Conservation (phyloP, 2,888 invertebrate genomes). For the Rhabditoides inermis region DNA sequence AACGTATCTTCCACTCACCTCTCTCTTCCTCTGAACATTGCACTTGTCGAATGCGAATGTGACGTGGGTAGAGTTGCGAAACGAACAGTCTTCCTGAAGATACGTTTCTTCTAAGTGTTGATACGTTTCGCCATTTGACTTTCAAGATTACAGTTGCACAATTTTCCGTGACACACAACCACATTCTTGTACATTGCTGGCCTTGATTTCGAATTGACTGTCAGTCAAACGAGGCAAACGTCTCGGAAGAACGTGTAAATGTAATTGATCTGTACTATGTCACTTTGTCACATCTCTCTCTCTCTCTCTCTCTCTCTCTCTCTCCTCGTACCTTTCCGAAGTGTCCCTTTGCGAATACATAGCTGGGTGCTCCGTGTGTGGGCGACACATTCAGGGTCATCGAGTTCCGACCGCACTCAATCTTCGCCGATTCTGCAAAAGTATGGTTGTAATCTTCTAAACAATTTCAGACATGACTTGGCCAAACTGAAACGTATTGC, state of each 20-base stretch:
- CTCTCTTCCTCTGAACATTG: conserved; percentile 44
- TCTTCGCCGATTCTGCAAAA: conserved; percentile 8
- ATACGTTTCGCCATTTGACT: not conserved
- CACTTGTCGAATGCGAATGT: conserved; percentile 45
- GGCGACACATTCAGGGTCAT: conserved; percentile 35
- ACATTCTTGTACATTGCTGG: not conserved
- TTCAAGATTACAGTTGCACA: not conserved
- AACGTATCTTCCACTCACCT: conserved; percentile 16
- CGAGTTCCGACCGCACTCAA: conserved; percentile 19
- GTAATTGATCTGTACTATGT: not conserved
- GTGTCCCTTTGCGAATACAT: conserved; percentile 47
- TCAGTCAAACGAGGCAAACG: too few relatives aligned
- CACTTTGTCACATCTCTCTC: not conserved
- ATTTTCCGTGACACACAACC: too few relatives aligned
- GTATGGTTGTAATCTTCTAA: not conserved
- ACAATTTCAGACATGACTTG: too few relatives aligned
- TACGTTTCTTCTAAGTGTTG: conserved; percentile 10
- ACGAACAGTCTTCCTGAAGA: conserved; percentile 36
- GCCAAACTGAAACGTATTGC: too few relatives aligned
- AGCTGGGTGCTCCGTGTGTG: conserved; percentile 29
- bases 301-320: not conserved
- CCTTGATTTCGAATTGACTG: not conserved
- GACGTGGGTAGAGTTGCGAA: conserved; percentile 29
- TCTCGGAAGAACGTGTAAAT: too few relatives aligned
- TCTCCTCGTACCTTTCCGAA: conserved; percentile 21